These are phyloP conservation scores for Muscicapa adusta DNA, from an alignment of 2,113 vertebrate genomes.

Conservation along the genomic window DNA sequence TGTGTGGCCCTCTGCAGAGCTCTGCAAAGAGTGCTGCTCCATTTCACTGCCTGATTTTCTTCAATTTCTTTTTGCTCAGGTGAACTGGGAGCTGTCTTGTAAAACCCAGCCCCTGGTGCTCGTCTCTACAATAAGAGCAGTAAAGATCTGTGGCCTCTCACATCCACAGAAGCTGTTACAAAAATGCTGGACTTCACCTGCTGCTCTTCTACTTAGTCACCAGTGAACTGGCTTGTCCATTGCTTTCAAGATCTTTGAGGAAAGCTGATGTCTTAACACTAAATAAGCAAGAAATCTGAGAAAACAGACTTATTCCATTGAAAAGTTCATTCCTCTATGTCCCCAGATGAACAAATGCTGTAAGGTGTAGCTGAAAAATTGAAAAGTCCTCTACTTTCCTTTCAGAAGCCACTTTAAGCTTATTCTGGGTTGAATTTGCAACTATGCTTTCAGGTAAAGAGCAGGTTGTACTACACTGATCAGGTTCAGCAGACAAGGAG, in stretches of 20 bases:
- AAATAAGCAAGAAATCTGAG: slow-evolving; percentile 11
- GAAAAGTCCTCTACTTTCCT: not conserved
- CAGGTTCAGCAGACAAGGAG: not conserved
- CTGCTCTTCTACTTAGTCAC: not conserved
- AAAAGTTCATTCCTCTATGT: not conserved
- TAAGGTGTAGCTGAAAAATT: not conserved
- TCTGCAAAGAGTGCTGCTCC: not conserved
- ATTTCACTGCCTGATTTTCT: not conserved
- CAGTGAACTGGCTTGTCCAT: not conserved
- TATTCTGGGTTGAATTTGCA: not conserved
- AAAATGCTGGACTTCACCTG: not conserved
- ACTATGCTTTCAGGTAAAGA: not conserved
- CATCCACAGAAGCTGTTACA: not conserved
- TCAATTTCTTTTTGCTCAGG: not conserved
- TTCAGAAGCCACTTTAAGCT: not conserved
- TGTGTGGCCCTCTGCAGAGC: not conserved
- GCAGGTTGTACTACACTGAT: not conserved
- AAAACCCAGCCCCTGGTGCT: not conserved
- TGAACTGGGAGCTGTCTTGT: not conserved
- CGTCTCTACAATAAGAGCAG: not conserved
- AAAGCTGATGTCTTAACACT: not conserved
- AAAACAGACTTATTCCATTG: not conserved
- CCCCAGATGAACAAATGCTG: not conserved
- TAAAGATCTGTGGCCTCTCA: not conserved
- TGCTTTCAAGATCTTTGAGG: not conserved